Evolutionary conservation across 1,140 invertebrate genomes (phyloP).

Genomic region (Brachionus angularis): DNA sequence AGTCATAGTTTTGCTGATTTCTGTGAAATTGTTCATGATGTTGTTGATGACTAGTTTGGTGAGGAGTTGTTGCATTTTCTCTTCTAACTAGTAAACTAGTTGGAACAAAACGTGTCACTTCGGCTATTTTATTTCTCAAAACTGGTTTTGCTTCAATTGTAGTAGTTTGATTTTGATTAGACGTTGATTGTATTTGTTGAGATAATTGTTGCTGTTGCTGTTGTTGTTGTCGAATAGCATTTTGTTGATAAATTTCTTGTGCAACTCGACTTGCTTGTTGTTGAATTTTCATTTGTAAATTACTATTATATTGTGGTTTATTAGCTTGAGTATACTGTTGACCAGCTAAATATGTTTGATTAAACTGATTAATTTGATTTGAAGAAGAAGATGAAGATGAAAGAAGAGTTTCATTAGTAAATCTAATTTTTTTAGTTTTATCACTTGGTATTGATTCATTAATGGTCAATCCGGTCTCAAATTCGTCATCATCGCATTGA

Average conservation of each 20-base stretch:
- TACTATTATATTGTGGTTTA: background rate
- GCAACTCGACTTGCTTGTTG: slow-evolving; percentile 3
- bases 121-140: slow-evolving; percentile 79
- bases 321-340: background rate
- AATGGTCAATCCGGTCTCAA: background rate
- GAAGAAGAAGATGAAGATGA: background rate
- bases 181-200: no score
- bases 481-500: slow-evolving; percentile 23
- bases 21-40: no score
- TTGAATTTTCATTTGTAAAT: slow-evolving; percentile 21
- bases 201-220: background rate
- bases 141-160: slow-evolving; percentile 69
- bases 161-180: no score
- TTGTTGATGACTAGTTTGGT: background rate
- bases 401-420: background rate
- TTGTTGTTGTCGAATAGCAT: background rate
- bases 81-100: slow-evolving; percentile 79
- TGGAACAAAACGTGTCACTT: slow-evolving; percentile 89
- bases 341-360: background rate
- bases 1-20: no score
- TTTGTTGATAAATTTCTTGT: slow-evolving; percentile 32
- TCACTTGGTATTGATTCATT: slow-evolving; percentile 3
- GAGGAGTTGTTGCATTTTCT: background rate
- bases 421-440: slow-evolving; percentile 26
- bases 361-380: background rate